Base-by-base conservation (phyloP, 2,888 invertebrate genomes). In the Drosophila fulvimacula region DNA sequence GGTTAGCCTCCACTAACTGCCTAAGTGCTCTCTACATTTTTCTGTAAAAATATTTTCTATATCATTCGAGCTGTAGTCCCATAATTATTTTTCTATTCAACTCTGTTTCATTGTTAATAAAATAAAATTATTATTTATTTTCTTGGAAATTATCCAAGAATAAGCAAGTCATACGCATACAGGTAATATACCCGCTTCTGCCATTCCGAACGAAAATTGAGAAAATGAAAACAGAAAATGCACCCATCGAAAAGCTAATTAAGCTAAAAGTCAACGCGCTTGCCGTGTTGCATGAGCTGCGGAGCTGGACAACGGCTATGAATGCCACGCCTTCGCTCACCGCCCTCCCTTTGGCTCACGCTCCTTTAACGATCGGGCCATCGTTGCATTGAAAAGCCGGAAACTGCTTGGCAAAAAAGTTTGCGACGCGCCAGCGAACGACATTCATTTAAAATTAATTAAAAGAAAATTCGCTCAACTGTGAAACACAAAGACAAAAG, bases 371-470 rank as follows among this genome's bases (percentile, higher is more conserved):
- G 49, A 34, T 38, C 30, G 36, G 42, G 15, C 55, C 60, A 39
- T 21, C 57, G 38, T 15, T 62, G 66, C 78, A 64, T 64, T 69
- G 65, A 67, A 68, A 77, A 65, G 64, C 66, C 70, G 81, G 75
- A 63, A 75, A 73, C 67, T 67, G 73, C 79, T 81, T 74, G 76
- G 67, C 44, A 59, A 81, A 48, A 83, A 83, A 87, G 79, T 84
- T 83, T 79, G 84, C 84, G 79, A 77, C 71, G 87, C 83, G 85
- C 79, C 79, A 89, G 56, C 89, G 72, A 84, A 78, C 79, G 86
- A 89, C 88, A 85, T 86, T 88, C 86, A 89, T 86, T 86, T 86
- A 86, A 86, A 86, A 89, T 86, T 86, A 89, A 86, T 86, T 86
- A 86, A 86, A 86, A 89, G 88, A 86, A 89, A 89, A 89, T 83